A percentile compares a stretch with the other conserved stretches of the same genome.
Evolutionary conservation across 2,797 vertebrate genomes (phyloP).

Genomic region (Sparidentex hasta): DNA sequence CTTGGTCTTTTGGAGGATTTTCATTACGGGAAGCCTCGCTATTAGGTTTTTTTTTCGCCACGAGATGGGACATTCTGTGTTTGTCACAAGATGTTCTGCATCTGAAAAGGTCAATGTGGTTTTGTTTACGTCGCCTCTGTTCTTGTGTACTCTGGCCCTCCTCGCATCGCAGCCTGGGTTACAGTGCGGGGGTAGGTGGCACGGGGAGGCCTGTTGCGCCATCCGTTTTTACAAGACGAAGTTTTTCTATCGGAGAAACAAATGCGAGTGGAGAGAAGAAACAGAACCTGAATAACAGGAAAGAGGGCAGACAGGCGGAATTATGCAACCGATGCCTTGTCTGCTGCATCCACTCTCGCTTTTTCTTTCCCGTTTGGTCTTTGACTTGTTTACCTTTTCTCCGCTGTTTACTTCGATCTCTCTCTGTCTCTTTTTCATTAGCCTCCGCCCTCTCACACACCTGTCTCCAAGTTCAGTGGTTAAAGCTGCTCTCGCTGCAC

Average conservation of each 20-base stretch:
- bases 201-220: slow-evolving; percentile 36
- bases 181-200: slow-evolving; percentile 25
- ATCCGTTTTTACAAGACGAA: slow-evolving; percentile 58
- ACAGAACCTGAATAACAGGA: slow-evolving; percentile 58
- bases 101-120: slow-evolving; percentile 24
- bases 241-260: slow-evolving; percentile 47
- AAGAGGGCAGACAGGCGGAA: slow-evolving; percentile 54
- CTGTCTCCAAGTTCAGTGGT: slow-evolving; percentile 59
- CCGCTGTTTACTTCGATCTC: slow-evolving; percentile 24
- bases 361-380: slow-evolving; percentile 5
- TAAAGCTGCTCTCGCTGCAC: slow-evolving; percentile 32
- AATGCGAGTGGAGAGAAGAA: slow-evolving; percentile 42
- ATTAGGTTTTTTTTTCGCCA: slow-evolving; percentile 38
- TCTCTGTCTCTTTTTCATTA: slow-evolving; percentile 39
- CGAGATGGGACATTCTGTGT: slow-evolving; percentile 7
- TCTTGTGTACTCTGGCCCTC: slow-evolving; percentile 44
- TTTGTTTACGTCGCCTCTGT: slow-evolving; percentile 57
- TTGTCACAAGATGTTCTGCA: slow-evolving; percentile 16
- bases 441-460: slow-evolving; percentile 47
- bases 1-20: slow-evolving; percentile 32
- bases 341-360: slow-evolving; percentile 6
- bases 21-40: slow-evolving; percentile 7
- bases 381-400: slow-evolving; percentile 24
- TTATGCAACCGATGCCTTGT: slow-evolving; percentile 28
- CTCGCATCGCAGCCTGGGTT: slow-evolving; percentile 38